These are phyloP conservation scores for Abrostola triplasia DNA, from an alignment of 2,888 invertebrate species.

Conservation along the genomic window DNA sequence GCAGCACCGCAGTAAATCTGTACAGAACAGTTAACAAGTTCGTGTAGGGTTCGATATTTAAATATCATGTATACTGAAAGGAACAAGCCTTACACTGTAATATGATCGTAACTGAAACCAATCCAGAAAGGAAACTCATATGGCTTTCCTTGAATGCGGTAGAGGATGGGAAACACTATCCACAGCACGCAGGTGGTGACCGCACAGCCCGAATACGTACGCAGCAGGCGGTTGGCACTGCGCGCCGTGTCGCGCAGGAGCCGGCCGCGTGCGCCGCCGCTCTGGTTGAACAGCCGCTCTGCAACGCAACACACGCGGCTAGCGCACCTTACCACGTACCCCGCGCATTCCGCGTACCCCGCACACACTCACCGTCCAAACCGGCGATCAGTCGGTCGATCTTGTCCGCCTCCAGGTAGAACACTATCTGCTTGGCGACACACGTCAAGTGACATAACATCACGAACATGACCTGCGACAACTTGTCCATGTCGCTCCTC, in stretches of 20 bases:
- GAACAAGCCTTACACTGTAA: constrained; percentile 23
- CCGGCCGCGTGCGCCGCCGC: constrained; percentile 7
- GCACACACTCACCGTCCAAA: constrained; percentile 43
- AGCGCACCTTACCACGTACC: too few species aligned
- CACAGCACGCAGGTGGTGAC: constrained; percentile 72
- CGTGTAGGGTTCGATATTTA: neutral
- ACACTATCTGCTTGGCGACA: constrained; percentile 73
- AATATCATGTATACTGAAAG: neutral
- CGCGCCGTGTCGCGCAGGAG: constrained; percentile 46
- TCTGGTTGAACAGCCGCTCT: constrained; percentile 55
- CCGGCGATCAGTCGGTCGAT: constrained; percentile 46
- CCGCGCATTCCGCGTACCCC: rapidly evolving
- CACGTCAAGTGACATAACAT: constrained; percentile 78
- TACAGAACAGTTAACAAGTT: constrained; percentile 1
- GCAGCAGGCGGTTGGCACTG: constrained; percentile 51
- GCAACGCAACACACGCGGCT: constrained; percentile 11
- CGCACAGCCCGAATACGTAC: constrained; percentile 63
- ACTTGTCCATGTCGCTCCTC: constrained; percentile 70
- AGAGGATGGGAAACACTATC: constrained; percentile 63
- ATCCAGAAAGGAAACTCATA: constrained; percentile 65
- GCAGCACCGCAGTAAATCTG: constrained; percentile 65
- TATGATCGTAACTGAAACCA: constrained; percentile 46
- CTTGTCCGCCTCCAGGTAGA: constrained; percentile 55
- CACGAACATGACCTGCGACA: constrained; percentile 77
- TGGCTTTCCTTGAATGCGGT: constrained; percentile 52